Conservation (phyloP, 1,140 invertebrate genomes). For the Aleiodes sp. region DNA sequence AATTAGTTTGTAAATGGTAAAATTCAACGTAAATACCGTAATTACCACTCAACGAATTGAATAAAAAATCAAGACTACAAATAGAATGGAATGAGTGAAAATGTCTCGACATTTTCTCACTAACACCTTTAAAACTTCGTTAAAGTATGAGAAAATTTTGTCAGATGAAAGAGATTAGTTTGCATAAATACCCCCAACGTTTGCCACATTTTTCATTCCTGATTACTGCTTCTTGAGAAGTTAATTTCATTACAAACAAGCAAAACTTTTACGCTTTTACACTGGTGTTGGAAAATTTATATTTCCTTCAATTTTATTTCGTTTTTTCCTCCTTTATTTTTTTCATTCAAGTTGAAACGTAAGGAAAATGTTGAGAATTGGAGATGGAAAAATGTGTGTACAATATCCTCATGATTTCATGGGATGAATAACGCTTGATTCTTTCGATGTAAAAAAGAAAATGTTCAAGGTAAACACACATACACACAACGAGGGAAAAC, state of each 20-base stretch:
- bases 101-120: background rate
- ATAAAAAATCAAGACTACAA: background rate
- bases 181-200: slow-evolving; percentile 34
- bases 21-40: background rate
- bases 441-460: background rate
- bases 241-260: slow-evolving; percentile 32
- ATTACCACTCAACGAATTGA: slow-evolving; percentile 10
- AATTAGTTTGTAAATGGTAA: background rate
- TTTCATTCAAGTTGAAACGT: background rate
- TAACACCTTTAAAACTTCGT: slow-evolving; percentile 16
- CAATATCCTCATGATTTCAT: slow-evolving; percentile 31
- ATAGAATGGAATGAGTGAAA: background rate
- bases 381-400: background rate
- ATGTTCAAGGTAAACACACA: background rate
- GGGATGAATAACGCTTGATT: slow-evolving; percentile 27
- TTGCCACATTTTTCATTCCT: slow-evolving; percentile 30
- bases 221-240: slow-evolving; percentile 30
- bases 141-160: slow-evolving; percentile 12
- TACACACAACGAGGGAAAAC: too few species aligned
- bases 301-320: slow-evolving; percentile 1
- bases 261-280: too few species aligned
- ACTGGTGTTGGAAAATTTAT: too few species aligned
- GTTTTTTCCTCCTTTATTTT: background rate
- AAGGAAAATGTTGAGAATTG: background rate
- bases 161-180: slow-evolving; percentile 29